Percentiles rank a stretch among this genome's conserved stretches.
These are phyloP conservation scores for Salvelinus alpinus DNA, from an alignment of 2,113 vertebrate species.

Conservation along the genomic window DNA sequence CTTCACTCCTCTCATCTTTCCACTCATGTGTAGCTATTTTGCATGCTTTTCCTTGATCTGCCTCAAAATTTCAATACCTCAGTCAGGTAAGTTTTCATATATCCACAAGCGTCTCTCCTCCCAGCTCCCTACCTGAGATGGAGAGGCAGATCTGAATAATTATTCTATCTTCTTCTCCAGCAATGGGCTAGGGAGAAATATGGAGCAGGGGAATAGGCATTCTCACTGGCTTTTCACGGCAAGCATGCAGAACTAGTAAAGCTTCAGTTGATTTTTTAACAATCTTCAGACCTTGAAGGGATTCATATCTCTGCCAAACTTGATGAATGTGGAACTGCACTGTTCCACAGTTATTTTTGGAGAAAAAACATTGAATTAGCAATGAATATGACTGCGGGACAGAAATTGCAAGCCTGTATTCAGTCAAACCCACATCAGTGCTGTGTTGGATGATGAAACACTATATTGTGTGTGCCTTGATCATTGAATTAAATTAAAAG, in stretches of 20 bases:
- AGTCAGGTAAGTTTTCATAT: background rate
- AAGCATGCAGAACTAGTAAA: constrained; percentile 1
- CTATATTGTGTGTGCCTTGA: background rate
- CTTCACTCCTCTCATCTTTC: background rate
- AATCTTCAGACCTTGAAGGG: constrained; percentile 18
- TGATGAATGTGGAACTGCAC: constrained; percentile 40
- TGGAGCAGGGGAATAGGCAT: background rate
- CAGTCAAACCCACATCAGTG: constrained; percentile 12
- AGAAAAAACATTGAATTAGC: constrained; percentile 38
- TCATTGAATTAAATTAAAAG: background rate
- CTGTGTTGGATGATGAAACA: background rate
- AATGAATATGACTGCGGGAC: constrained; percentile 33
- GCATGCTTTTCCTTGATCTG: background rate
- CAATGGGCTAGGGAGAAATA: constrained; percentile 8
- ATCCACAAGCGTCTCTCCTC: background rate
- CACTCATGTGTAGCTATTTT: background rate
- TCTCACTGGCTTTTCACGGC: background rate
- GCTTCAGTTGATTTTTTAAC: background rate
- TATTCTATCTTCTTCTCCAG: constrained; percentile 28
- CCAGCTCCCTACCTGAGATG: background rate
- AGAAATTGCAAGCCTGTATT: constrained; percentile 11
- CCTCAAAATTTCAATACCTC: background rate
- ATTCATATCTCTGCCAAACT: constrained; percentile 26
- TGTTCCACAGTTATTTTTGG: constrained; percentile 24
- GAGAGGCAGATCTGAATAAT: constrained; percentile 38